Conservation (phyloP, 1,140 invertebrate species). For the Lepidurus arcticus region DNA sequence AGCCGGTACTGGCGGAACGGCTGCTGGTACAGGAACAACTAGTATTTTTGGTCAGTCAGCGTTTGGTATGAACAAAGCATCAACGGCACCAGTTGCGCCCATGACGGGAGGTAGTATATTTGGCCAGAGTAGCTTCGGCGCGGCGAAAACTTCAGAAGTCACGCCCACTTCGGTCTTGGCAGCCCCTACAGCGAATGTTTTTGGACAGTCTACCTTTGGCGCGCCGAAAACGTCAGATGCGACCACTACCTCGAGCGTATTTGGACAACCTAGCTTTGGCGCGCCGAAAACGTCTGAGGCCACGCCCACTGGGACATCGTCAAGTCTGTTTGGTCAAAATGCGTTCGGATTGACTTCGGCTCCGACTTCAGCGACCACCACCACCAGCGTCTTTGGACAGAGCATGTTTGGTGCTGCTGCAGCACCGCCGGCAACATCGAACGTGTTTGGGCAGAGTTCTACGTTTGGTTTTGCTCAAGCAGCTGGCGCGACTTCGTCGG, state of each 20-base stretch:
- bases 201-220: conserved; percentile 16
- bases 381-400: background rate
- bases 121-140: background rate
- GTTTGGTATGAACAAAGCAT: background rate
- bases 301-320: background rate
- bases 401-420: background rate
- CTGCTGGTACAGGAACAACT: background rate
- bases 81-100: background rate
- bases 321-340: background rate
- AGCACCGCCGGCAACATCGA: background rate
- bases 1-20: background rate
- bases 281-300: background rate
- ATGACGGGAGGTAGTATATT: background rate
- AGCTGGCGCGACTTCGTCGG: background rate
- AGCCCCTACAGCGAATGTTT: conserved; percentile 4
- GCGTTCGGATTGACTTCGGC: background rate
- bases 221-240: background rate
- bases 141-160: background rate
- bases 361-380: background rate
- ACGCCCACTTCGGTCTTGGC: background rate
- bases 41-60: conserved; percentile 24
- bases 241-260: background rate
- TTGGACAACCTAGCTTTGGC: background rate
- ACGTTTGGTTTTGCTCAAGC: conserved; percentile 5
- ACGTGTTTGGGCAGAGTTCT: background rate